These are phyloP conservation scores for Lasioglossum marginatum DNA, from an alignment of 2,888 invertebrate species.

Conservation along the genomic window DNA sequence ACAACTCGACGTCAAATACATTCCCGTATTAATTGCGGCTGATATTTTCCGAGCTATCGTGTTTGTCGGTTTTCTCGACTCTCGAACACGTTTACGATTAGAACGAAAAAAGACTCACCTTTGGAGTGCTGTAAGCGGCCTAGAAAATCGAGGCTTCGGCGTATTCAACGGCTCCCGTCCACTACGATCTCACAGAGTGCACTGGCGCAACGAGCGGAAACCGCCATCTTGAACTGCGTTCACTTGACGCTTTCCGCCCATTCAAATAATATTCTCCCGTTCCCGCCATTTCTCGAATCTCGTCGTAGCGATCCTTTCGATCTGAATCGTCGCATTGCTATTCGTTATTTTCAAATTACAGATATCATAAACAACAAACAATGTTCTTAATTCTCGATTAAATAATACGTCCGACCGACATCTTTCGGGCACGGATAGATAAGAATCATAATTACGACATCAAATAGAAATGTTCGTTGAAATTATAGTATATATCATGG, in stretches of 20 bases:
- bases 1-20: slow-evolving; percentile 62
- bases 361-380: not conserved
- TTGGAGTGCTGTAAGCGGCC: slow-evolving; percentile 82
- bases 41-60: slow-evolving; percentile 38
- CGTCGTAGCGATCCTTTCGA: not conserved
- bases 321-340: not conserved
- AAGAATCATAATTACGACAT: not conserved
- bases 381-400: not conserved
- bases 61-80: not conserved
- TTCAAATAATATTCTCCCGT: slow-evolving; percentile 43
- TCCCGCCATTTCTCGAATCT: slow-evolving; percentile 45
- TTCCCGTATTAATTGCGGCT: slow-evolving; percentile 43
- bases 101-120: slow-evolving; percentile 77
- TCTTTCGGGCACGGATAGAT: not conserved
- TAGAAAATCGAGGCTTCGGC: slow-evolving; percentile 82
- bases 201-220: slow-evolving; percentile 82
- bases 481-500: not conserved
- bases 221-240: slow-evolving; percentile 77
- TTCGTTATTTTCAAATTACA: not conserved
- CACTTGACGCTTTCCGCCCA: slow-evolving; percentile 61
- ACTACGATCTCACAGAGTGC: slow-evolving; percentile 83
- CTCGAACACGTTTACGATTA: slow-evolving; percentile 2
- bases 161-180: slow-evolving; percentile 82
- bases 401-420: not conserved
- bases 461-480: not conserved